Base-by-base conservation (phyloP, 2,888 invertebrate genomes). In the Cephus pygmeus region DNA sequence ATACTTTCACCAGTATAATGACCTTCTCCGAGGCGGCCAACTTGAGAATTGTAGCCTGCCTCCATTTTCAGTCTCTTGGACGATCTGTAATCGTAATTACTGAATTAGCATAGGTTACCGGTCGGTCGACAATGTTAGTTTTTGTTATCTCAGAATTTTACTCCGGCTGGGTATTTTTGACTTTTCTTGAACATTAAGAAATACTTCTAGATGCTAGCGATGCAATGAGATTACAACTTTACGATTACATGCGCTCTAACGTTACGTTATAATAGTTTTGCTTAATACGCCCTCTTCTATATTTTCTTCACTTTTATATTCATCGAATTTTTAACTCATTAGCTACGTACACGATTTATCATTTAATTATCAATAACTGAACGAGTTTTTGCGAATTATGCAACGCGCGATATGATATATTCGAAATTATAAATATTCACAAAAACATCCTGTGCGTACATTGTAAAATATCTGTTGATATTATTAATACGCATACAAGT, bases 31-130 rank as follows among this genome's bases (percentile, higher is more conserved):
- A 90, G 90, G 56, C 88, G 87, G 81, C 83, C 86, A 78, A 84
- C 85, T 80, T 89, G 90, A 75, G 90, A 91, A 83, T 91, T 91
- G 85, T 92, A 92, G 81, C 93, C 94, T 74, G 93, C 93, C 85
- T 94, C 94, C 92, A 93, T 93, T 91, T 94, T 94, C 84, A 94
- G 88, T 83, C 92, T 92, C 90, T 94, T 94, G 34, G 94, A 94
- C 71, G 94, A 94, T 85, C 94, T 94, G 91, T 75, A 90, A 91
- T 81, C 79, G 79, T 56, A 68, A 75, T 40, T 73, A 33, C 40
- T 75, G 15, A 15, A 56, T 56, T 56, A 56, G 40, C 9, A 75
- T 6, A 23, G 69, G 11, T 30, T 30, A n/a, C 11, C 23, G 31
- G 31, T 23, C 23, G 30, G 35, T n/a, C 15, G 69, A 12, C 15